Evolutionary conservation across 2,888 invertebrate genomes (phyloP).

Genomic region (Cryptophagus acutangulus): DNA sequence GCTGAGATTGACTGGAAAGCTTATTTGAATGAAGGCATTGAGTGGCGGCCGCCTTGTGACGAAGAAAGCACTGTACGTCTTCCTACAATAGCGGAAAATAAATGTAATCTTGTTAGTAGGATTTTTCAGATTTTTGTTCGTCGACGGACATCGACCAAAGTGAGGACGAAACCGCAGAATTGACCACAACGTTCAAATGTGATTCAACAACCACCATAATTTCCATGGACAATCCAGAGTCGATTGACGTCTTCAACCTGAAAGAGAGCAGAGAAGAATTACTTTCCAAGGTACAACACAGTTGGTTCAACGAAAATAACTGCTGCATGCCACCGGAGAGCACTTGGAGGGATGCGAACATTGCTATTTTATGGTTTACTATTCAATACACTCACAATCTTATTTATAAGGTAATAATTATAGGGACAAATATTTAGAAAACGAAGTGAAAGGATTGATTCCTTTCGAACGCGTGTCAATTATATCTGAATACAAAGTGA

Average conservation of each 20-base stretch:
- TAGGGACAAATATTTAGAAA: slow-evolving; percentile 39
- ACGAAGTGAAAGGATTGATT: slow-evolving; percentile 34
- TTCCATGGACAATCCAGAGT: slow-evolving; percentile 22
- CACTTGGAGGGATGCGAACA: slow-evolving; percentile 36
- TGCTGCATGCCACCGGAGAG: slow-evolving; percentile 35
- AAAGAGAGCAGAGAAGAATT: slow-evolving; percentile 31
- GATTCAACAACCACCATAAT: slow-evolving; percentile 12
- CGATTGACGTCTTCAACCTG: slow-evolving; percentile 29
- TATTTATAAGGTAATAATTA: slow-evolving; percentile 17
- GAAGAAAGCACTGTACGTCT: slow-evolving; percentile 31
- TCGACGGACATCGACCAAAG: slow-evolving; percentile 16
- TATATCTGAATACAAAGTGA: slow-evolving; percentile 43
- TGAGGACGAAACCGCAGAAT: slow-evolving; percentile 5
- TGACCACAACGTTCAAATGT: neutral
- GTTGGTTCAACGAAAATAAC: slow-evolving; percentile 37
- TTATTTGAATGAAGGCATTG: slow-evolving; percentile 49
- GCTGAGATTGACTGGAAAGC: slow-evolving; percentile 51
- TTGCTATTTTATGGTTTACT: slow-evolving; percentile 41
- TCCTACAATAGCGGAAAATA: slow-evolving; percentile 1
- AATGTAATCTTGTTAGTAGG: slow-evolving; percentile 18
- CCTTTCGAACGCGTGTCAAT: slow-evolving; percentile 31
- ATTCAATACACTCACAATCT: neutral
- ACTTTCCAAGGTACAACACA: slow-evolving; percentile 35
- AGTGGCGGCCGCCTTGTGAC: slow-evolving; percentile 27
- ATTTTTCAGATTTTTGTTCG: slow-evolving; percentile 18